Evolutionary conservation across 2,113 vertebrate genomes (phyloP).

Genomic region (Dasyurus viverrinus): DNA sequence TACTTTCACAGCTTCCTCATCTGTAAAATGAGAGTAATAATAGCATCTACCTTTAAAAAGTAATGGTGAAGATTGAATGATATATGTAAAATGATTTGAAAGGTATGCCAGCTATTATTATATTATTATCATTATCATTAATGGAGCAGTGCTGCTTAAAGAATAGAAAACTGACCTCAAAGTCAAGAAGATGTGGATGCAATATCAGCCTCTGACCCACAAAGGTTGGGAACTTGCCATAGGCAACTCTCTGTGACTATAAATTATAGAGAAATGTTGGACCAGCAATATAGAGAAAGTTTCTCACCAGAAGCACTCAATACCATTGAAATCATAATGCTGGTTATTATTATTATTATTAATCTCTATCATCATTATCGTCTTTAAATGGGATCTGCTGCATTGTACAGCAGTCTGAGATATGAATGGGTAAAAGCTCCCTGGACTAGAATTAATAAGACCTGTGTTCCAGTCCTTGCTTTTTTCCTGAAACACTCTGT

Average conservation of each 20-base stretch:
- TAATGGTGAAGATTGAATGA: not conserved
- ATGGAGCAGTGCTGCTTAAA: not conserved
- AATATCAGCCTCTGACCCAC: not conserved
- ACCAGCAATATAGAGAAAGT: not conserved
- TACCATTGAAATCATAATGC: not conserved
- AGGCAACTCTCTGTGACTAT: not conserved
- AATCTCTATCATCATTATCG: not conserved
- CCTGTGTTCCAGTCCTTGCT: not conserved
- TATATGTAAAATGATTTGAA: not conserved
- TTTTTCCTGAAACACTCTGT: not conserved
- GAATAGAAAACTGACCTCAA: not conserved
- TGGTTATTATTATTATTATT: not conserved
- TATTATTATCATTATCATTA: not conserved
- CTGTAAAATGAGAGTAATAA: not conserved
- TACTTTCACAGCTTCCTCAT: not conserved
- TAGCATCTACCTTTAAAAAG: not conserved
- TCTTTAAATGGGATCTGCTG: not conserved
- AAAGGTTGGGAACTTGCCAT: not conserved
- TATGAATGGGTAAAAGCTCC: not conserved
- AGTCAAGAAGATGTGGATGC: not conserved
- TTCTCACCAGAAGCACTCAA: not conserved
- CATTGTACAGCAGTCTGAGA: not conserved
- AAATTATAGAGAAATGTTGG: not conserved
- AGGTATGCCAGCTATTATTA: not conserved
- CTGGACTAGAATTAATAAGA: not conserved